Evolutionary conservation across 2,888 invertebrate genomes (phyloP), one percentile per base, ranked within the genome.

Genomic region (Tricholauxania praeusta): DNA sequence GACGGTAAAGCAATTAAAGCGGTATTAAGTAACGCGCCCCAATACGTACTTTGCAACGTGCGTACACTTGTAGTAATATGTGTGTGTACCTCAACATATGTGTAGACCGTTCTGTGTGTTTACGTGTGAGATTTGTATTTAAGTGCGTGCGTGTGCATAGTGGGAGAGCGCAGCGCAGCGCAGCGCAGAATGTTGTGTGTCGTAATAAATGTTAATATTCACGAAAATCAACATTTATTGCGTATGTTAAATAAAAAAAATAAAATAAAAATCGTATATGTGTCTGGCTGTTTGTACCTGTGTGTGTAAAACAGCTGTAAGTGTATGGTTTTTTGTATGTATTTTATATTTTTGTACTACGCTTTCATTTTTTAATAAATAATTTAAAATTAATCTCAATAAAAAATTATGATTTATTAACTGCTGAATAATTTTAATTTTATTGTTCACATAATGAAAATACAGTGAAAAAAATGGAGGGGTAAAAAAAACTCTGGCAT

Each of bases 161-260:
- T 10, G 39, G 39, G 39, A 10, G 8, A 2, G 7, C 7, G 39
- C 39, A 10, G 32, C 3, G 32, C 32, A 32, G 32, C 32, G 32
- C 32, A 32, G 5, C 39, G 39, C 39, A 39, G 4, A 39, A n/a
- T 79, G 80, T 82, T 79, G 82, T 81, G 83, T 78, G 0, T 63
- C 80, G 82, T 80, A 82, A 82, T 82, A 82, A 82, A 82, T 82
- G 82, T 82, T 82, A 82, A 83, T 82, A 82, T 82, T 81, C 82
- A 79, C 80, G 82, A 82, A 83, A 81, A 82, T 83, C 83, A 82
- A 83, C 82, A 83, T 83, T 82, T 83, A 83, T 83, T 79, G 81
- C 79, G 78, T 80, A 79, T 67, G 67, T 72, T 59, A 10, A 10
- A 39, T 39, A 1, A 10, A 39, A 39, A 39, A 39, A 39, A 39